These are phyloP conservation scores for Peromyscus aztecus DNA, from an alignment of 2,797 vertebrate species.

Conservation along the genomic window DNA sequence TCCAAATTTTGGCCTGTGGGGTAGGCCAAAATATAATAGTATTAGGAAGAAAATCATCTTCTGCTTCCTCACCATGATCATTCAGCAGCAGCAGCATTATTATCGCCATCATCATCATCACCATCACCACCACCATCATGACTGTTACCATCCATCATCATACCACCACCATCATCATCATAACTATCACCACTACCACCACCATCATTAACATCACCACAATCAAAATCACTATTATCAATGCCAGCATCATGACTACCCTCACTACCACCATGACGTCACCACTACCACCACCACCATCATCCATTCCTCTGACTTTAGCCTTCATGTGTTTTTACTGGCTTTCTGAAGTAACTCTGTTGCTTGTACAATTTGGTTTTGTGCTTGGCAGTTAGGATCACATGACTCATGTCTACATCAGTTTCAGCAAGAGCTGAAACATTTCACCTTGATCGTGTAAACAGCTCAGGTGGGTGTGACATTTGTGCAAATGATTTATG, in stretches of 20 bases:
- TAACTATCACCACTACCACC: accelerated
- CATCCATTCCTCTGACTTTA: background rate
- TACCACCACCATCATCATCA: accelerated
- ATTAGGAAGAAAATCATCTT: background rate
- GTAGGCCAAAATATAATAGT: too few relatives aligned
- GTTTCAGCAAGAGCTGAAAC: background rate
- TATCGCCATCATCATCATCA: accelerated
- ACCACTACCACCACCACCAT: background rate
- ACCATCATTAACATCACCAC: accelerated
- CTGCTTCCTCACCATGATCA: background rate
- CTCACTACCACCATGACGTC: background rate
- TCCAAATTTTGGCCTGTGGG: background rate
- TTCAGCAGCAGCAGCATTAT: background rate
- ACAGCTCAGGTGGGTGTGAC: background rate
- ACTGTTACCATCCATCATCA: accelerated
- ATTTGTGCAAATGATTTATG: background rate
- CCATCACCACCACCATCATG: accelerated
- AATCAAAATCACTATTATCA: accelerated
- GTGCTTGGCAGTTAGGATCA: background rate
- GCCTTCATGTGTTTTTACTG: accelerated
- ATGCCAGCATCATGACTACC: background rate
- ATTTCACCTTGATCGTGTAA: background rate
- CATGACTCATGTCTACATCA: background rate
- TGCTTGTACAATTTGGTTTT: accelerated
- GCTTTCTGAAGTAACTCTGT: background rate